A percentile compares a stretch with the other conserved stretches of the same genome.
Evolutionary conservation across 2,113 vertebrate genomes (phyloP).

Genomic region (Oncorhynchus masou): DNA sequence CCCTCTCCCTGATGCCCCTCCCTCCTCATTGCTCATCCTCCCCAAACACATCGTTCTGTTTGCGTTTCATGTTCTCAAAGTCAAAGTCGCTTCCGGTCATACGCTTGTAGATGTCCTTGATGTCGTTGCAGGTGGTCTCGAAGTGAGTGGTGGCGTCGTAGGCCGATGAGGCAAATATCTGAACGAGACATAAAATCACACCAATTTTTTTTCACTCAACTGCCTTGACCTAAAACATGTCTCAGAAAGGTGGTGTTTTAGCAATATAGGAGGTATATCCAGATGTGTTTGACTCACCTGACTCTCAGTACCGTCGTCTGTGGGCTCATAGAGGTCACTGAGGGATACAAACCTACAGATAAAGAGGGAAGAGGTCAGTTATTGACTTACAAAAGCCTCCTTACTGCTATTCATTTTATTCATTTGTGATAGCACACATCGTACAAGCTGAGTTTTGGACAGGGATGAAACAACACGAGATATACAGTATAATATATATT

Average conservation of each 20-base stretch:
- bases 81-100: conserved; percentile 90
- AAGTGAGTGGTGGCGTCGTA: conserved; percentile 94
- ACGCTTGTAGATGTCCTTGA: conserved; percentile 94
- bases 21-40: conserved; percentile 86
- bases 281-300: conserved; percentile 75
- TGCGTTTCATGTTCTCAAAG: conserved; percentile 94
- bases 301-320: conserved; percentile 85
- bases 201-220: not conserved
- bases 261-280: not conserved
- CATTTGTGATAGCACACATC: not conserved
- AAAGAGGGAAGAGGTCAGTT: not conserved
- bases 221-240: not conserved
- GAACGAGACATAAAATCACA: conserved; percentile 17
- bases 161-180: conserved; percentile 86
- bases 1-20: conserved; percentile 30
- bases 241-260: not conserved
- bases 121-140: conserved; percentile 91
- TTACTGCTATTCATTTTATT: not conserved
- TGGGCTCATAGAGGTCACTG: conserved; percentile 87
- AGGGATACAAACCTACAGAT: conserved; percentile 85
- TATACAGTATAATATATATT: too few relatives aligned
- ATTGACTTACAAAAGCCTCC: not conserved
- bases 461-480: not conserved
- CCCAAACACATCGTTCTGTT: conserved; percentile 93
- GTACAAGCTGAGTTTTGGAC: not conserved